Conservation (phyloP, 2,797 vertebrate species). For the Tokudaia muenninki region DNA sequence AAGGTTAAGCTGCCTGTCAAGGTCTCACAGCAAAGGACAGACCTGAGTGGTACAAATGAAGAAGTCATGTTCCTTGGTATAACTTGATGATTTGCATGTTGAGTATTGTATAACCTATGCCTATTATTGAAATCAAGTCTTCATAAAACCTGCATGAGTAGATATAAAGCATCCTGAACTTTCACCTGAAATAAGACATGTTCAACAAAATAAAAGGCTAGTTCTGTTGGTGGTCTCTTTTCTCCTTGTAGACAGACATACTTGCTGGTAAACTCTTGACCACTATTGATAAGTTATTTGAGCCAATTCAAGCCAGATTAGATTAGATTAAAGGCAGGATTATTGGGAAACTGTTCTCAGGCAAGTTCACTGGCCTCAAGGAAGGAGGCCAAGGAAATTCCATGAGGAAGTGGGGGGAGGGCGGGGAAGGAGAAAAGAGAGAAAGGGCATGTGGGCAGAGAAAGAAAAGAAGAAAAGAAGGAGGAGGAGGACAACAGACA, state of each 20-base stretch:
- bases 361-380: not conserved
- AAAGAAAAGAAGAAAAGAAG: not conserved
- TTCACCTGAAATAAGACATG: not conserved
- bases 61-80: not conserved
- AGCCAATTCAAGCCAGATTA: not conserved
- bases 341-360: not conserved
- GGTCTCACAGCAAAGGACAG: not conserved
- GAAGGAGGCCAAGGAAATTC: not conserved
- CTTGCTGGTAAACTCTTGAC: not conserved
- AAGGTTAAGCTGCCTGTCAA: constrained; percentile 48
- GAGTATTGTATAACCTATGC: not conserved
- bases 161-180: not conserved
- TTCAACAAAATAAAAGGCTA: not conserved
- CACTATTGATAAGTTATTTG: not conserved
- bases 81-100: not conserved
- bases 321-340: not conserved
- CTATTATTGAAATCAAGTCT: not conserved
- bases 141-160: not conserved
- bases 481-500: no score
- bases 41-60: not conserved
- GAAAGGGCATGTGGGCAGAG: not conserved
- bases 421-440: not conserved
- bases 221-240: not conserved
- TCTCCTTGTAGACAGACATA: not conserved
- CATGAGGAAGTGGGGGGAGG: not conserved